phyloP scores from a whole-genome alignment of 2,113 vertebrate genomes.

The Lophotis ruficrista region DNA sequence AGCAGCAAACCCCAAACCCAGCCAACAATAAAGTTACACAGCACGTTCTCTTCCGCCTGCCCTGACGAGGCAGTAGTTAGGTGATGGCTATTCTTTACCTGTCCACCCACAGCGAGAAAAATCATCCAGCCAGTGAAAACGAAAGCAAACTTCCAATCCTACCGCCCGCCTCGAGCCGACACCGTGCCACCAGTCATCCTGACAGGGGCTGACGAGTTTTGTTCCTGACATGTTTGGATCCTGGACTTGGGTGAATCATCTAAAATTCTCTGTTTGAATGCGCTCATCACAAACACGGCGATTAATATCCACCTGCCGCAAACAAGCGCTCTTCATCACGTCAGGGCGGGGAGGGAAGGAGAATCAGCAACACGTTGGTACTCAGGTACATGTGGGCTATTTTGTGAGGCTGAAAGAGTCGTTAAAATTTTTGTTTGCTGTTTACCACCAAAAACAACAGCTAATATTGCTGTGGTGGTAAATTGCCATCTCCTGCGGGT shows the following conservation, averaged over 20 bases:
- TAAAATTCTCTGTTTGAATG: background rate
- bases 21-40: background rate
- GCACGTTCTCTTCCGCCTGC: background rate
- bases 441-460: background rate
- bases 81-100: conserved; percentile 11
- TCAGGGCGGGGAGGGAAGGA: background rate
- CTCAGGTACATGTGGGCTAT: rapidly evolving
- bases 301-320: background rate
- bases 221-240: background rate
- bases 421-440: background rate
- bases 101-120: background rate
- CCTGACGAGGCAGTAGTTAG: background rate
- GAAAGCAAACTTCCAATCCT: background rate
- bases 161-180: background rate
- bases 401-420: background rate
- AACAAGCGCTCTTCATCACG: background rate
- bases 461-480: no score
- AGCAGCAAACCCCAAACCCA: background rate
- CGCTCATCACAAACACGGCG: background rate
- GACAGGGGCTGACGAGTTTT: background rate
- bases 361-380: background rate
- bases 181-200: background rate
- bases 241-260: background rate
- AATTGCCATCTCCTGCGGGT: background rate
- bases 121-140: background rate